These are phyloP conservation scores for Empis stercorea DNA, from an alignment of 2,888 invertebrate genomes.

Conservation along the genomic window DNA sequence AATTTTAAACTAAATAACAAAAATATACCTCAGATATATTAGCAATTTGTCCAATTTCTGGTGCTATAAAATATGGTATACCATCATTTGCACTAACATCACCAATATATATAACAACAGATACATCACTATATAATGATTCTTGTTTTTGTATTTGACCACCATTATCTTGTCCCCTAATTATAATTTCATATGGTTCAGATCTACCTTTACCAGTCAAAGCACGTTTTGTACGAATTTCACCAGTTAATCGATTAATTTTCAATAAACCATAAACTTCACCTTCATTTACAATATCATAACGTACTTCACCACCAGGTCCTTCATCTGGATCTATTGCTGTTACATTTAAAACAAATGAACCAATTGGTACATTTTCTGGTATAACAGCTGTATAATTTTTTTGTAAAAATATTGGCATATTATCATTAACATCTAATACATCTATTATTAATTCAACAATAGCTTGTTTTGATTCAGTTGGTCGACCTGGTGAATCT, in stretches of 20 bases:
- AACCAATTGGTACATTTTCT: constrained; percentile 56
- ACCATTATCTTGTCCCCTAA: constrained; percentile 59
- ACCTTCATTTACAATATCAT: constrained; percentile 59
- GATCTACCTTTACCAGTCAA: constrained; percentile 65
- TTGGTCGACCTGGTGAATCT: constrained; percentile 58
- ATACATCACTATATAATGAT: constrained; percentile 47
- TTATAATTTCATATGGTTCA: constrained; percentile 54
- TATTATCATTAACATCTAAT: constrained; percentile 66
- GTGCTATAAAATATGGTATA: constrained; percentile 59
- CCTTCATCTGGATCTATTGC: constrained; percentile 70
- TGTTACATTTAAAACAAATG: constrained; percentile 51
- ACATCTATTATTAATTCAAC: constrained; percentile 55
- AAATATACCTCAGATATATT: constrained; percentile 50
- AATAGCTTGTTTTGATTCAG: constrained; percentile 50
- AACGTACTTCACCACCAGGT: constrained; percentile 54
- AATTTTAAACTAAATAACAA: not conserved
- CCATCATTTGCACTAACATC: constrained; percentile 73
- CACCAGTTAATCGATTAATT: constrained; percentile 52
- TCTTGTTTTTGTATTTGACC: constrained; percentile 37
- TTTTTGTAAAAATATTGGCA: constrained; percentile 51
- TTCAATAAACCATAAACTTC: constrained; percentile 58
- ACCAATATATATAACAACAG: constrained; percentile 54
- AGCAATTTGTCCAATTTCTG: constrained; percentile 55
- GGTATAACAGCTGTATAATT: constrained; percentile 60
- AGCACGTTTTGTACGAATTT: constrained; percentile 48